phyloP scores from a whole-genome alignment of 2,888 invertebrate species.

The Habroteleia sp. region DNA sequence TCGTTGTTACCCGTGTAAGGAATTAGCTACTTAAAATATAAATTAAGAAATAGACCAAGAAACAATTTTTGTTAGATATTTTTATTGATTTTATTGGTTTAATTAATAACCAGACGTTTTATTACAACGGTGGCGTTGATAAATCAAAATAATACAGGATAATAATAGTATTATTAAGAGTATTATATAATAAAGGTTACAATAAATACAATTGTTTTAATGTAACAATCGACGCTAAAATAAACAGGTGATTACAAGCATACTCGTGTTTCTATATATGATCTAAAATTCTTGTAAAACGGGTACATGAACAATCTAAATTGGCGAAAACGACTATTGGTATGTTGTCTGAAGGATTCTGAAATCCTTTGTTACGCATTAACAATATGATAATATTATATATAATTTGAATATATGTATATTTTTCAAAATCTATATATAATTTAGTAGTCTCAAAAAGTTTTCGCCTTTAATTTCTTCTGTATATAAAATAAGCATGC shows the following conservation, averaged over 20 bases:
- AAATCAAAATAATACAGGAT: slow-evolving; percentile 40
- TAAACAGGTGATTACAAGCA: slow-evolving; percentile 41
- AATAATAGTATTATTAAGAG: slow-evolving; percentile 36
- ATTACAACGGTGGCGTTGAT: slow-evolving; percentile 69
- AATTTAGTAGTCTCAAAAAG: slow-evolving; percentile 46
- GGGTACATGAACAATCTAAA: slow-evolving; percentile 63
- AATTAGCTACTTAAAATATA: too few species aligned
- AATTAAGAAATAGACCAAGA: too few species aligned
- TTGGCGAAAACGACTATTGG: slow-evolving; percentile 55
- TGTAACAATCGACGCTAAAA: slow-evolving; percentile 72
- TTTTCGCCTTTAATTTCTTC: slow-evolving; percentile 13
- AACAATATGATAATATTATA: slow-evolving; percentile 63
- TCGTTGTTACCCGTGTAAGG: too few species aligned
- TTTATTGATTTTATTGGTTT: slow-evolving; percentile 39
- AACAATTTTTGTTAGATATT: slow-evolving; percentile 37
- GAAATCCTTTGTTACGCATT: slow-evolving; percentile 66
- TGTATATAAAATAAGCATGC: slow-evolving; percentile 58
- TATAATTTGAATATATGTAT: slow-evolving; percentile 34
- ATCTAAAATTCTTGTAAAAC: slow-evolving; percentile 58
- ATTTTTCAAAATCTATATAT: slow-evolving; percentile 46
- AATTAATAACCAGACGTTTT: slow-evolving; percentile 45
- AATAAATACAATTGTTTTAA: slow-evolving; percentile 46
- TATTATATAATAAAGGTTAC: slow-evolving; percentile 38
- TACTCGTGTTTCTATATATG: slow-evolving; percentile 56
- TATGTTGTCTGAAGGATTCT: slow-evolving; percentile 38